These are phyloP conservation scores for Corvus cornix DNA, from an alignment of 2,113 vertebrate genomes.

Conservation along the genomic window DNA sequence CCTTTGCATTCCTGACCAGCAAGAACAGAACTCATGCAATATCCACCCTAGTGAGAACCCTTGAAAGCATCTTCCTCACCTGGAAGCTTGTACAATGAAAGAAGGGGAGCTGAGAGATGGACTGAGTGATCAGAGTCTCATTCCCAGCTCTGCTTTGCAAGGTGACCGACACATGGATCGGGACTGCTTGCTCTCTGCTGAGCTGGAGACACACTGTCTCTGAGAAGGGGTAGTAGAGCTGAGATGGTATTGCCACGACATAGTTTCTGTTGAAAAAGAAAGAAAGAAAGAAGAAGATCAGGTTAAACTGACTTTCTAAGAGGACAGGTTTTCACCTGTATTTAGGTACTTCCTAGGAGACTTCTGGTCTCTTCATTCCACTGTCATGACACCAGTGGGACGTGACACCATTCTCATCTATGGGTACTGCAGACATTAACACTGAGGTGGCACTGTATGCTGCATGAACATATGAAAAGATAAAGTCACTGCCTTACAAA, in stretches of 20 bases:
- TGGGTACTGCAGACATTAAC: not conserved
- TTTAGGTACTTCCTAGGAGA: not conserved
- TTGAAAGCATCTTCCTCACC: not conserved
- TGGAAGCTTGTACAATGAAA: constrained; percentile 53
- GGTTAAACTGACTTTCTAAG: not conserved
- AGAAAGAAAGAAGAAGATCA: not conserved
- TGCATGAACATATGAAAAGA: not conserved
- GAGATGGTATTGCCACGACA: constrained; percentile 50
- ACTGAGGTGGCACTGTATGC: not conserved
- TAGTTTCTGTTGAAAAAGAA: constrained; percentile 16
- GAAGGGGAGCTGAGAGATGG: not conserved
- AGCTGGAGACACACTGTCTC: constrained; percentile 61
- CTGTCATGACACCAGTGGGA: not conserved
- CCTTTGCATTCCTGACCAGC: not conserved
- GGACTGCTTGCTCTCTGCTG: not conserved
- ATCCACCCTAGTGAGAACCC: not conserved
- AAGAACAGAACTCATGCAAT: not conserved
- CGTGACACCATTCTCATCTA: accelerated
- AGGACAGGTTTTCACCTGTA: not conserved
- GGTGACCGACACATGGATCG: not conserved
- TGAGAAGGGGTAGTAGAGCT: constrained; percentile 18
- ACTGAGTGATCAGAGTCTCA: constrained; percentile 11
- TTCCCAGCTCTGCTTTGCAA: constrained; percentile 42
- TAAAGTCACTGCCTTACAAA: not conserved
- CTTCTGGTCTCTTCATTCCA: not conserved